Percentiles rank a stretch among this genome's conserved stretches.
phyloP scores from a whole-genome alignment of 2,888 invertebrate species.

The Drosophila cognata region DNA sequence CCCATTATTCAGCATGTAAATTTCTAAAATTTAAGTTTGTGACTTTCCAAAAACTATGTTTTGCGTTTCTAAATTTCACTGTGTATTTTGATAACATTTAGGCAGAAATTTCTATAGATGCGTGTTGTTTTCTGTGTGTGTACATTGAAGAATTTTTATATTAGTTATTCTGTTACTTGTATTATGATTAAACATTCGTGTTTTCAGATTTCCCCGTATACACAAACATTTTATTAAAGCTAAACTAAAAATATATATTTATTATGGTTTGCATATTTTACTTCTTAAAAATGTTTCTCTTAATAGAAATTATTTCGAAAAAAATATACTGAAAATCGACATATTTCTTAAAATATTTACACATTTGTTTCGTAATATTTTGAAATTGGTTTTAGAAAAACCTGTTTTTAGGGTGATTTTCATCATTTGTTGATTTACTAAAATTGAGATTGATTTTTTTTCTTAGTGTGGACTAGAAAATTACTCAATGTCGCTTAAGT shows the following conservation, averaged over 20 bases:
- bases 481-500: conserved; percentile 63
- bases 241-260: background rate
- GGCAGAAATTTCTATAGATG: background rate
- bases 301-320: too few relatives aligned
- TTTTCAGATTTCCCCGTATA: background rate
- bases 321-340: background rate
- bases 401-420: background rate
- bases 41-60: background rate
- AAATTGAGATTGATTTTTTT: fast-evolving
- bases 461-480: conserved; percentile 56
- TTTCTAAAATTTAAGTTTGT: background rate
- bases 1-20: background rate
- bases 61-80: background rate
- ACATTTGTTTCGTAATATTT: background rate
- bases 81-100: background rate
- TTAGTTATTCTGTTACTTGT: background rate
- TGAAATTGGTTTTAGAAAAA: background rate
- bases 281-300: background rate
- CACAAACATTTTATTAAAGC: background rate
- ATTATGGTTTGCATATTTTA: background rate
- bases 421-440: background rate
- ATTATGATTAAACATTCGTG: background rate
- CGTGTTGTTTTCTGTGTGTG: background rate
- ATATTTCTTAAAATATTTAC: background rate
- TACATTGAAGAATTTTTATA: background rate